Evolutionary conservation across 35 echinoderm and acorn worm genomes (phyloP), one percentile per base, ranked within the genome.

Genomic region (Hemicentrotus pulcherrimus): DNA sequence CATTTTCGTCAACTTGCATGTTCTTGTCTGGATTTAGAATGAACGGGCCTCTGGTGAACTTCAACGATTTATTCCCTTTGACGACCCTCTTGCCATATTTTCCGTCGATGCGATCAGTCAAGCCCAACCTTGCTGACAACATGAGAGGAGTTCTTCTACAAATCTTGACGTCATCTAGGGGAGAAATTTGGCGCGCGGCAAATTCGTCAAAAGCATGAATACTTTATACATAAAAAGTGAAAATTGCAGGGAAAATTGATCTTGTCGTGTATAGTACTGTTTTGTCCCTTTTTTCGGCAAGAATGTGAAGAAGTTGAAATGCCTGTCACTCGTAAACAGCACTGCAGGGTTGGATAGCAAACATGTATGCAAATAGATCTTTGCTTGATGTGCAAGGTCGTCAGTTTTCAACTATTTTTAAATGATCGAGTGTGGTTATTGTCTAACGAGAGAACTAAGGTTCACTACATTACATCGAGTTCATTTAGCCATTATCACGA

Each of bases 141-240:
- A 78, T n/a, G 65, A 78, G 65, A 78, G 65, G 65, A 78, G 65
- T 78, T 78, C 65, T 78, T 78, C 22, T 28, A 78, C 65, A 78
- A n/a, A 78, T 78, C 65, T 78, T 78, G 65, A 78, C 65, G 65
- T 78, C 65, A 78, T 78, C 65, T 6, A 78, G 65, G 65, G 65
- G 65, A 78, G 65, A 78, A 78, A 78, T 78, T 78, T 78, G 65
- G 65, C 65, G 65, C 65, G 65, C 18, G 24, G 65, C 65, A 28
- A 78, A 78, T 78, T 78, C n/a, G 65, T 78, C 65, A 78, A 78
- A 78, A 78, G 65, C 65, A 78, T 78, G 65, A 78, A 22, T 78
- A 28, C 65, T 78, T 78, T 78, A 78, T 78, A 18, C 65, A 78
- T 78, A 78, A 78, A 78, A 78, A 7, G 65, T 78, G 24, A 22